phyloP scores from a whole-genome alignment of 2,888 invertebrate genomes.

The Stenchaetothrips biformis region DNA sequence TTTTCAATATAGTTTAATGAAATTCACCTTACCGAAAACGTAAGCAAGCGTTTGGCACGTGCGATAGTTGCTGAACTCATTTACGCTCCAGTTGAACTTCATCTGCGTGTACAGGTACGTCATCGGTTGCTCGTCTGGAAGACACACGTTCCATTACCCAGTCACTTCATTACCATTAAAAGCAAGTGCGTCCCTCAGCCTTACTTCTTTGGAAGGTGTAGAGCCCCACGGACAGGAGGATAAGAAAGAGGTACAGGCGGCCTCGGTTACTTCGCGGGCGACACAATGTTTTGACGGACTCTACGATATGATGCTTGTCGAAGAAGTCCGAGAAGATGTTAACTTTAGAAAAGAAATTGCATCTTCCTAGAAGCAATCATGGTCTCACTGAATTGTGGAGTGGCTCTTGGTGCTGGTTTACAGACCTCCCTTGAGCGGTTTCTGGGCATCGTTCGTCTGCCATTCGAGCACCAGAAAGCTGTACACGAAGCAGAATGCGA shows the following conservation, averaged over 20 bases:
- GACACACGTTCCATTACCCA: slow-evolving; percentile 29
- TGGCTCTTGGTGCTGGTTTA: neutral
- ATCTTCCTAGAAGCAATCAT: neutral
- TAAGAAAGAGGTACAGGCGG: slow-evolving; percentile 59
- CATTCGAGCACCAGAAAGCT: slow-evolving; percentile 48
- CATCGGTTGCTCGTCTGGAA: slow-evolving; percentile 68
- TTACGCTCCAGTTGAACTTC: slow-evolving; percentile 66
- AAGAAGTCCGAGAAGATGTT: neutral
- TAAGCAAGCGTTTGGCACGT: slow-evolving; percentile 44
- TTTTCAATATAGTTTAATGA: no score
- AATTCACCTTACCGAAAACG: no score
- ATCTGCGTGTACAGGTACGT: slow-evolving; percentile 68
- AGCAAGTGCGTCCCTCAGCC: neutral
- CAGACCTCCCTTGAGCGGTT: neutral
- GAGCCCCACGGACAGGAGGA: slow-evolving; percentile 69
- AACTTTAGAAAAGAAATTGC: neutral
- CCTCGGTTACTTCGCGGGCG: slow-evolving; percentile 56
- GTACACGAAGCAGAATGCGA: slow-evolving; percentile 61
- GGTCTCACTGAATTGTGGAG: neutral
- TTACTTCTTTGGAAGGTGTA: slow-evolving; percentile 73
- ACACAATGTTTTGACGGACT: slow-evolving; percentile 58
- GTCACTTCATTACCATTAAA: no score
- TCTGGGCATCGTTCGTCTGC: neutral
- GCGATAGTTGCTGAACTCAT: slow-evolving; percentile 65
- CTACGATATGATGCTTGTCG: slow-evolving; percentile 45